Evolutionary conservation across 2,888 invertebrate genomes (phyloP).

Genomic region (Abscondita cerata): DNA sequence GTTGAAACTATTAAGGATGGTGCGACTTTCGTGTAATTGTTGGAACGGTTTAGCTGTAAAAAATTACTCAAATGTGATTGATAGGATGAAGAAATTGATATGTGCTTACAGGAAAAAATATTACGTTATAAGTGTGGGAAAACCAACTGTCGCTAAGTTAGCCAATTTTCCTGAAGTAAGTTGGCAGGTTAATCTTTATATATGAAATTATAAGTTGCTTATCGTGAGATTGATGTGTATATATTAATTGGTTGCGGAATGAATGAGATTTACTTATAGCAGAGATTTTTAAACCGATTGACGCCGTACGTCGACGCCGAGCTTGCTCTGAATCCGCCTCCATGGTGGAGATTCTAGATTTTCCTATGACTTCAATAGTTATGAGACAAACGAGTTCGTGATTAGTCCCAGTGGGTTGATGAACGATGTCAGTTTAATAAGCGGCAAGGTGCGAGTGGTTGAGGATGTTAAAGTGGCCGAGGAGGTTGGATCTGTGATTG

Average conservation of each 20-base stretch:
- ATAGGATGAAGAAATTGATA: conserved; percentile 75
- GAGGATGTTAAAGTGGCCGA: conserved; percentile 52
- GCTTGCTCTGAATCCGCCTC: conserved; percentile 72
- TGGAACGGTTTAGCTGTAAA: conserved; percentile 89
- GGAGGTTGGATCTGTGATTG: conserved; percentile 41
- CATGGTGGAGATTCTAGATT: conserved; percentile 47
- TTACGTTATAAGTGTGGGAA: conserved; percentile 92
- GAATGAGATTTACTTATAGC: conserved; percentile 81
- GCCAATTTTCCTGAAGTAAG: conserved; percentile 90
- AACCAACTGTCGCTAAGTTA: conserved; percentile 92
- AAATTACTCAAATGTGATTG: conserved; percentile 77
- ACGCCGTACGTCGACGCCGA: conserved; percentile 95
- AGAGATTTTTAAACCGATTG: conserved; percentile 90
- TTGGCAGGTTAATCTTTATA: too few species aligned
- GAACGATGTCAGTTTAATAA: conserved; percentile 77
- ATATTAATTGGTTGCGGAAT: conserved; percentile 92
- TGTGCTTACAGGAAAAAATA: conserved; percentile 83
- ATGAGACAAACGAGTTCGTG: conserved; percentile 58
- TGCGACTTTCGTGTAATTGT: conserved; percentile 81
- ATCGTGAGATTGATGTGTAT: conserved; percentile 85
- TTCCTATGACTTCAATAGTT: conserved; percentile 74
- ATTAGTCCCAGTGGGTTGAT: conserved; percentile 42
- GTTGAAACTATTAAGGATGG: conserved; percentile 94
- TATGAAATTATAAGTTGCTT: too few species aligned
- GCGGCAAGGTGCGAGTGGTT: conserved; percentile 79